Base-by-base conservation (phyloP, 2,113 vertebrate species). In the Herpailurus yagouaroundi region DNA sequence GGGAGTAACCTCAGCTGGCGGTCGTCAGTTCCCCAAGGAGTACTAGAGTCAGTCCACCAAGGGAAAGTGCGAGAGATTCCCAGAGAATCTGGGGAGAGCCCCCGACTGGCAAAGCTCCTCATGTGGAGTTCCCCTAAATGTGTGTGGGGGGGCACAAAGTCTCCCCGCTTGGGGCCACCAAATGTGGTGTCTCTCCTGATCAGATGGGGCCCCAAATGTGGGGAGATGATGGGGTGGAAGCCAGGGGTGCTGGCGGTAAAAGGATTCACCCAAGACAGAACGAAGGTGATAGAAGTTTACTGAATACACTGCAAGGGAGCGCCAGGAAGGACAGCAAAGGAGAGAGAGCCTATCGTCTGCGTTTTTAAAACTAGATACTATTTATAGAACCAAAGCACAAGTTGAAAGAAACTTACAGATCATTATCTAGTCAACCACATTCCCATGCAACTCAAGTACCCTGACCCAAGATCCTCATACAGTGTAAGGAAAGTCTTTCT, bases 311-410 rank as follows among this genome's bases (percentile, higher is more conserved):
- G 1, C 25, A 76, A 76, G 38, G 25, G 14, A 76, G 73, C 57
- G 1, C 23, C 73, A 48, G 25, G 41, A 12, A 76, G 73, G 25
- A 76, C 73, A 77, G 74, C 41, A 77, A 77, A 48, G 41, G 41
- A 48, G 2, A 48, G 41, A 77, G 23, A 15, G 13, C 73, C 25
- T 87, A 38, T 33, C 36, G 52, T 19, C 38, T 66, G 1, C 33
- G 60, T 57, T 73, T 74, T 83, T 74, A 93, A 93, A 73, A 29
- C 14, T 55, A 93, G 33, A 50, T 85, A 76, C 31, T 83, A 55
- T 74, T 92, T 89, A 87, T 76, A 88, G 50, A 95, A 88, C 85
- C 3, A 57, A 52, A 97, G 71, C 93, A 23, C 1, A 69, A 13
- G 21, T 57, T 21, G 18, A 19, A 94, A 19, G 4, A 64, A 87